Base-by-base conservation (phyloP, 2,113 vertebrate species). In the Pipa parva region DNA sequence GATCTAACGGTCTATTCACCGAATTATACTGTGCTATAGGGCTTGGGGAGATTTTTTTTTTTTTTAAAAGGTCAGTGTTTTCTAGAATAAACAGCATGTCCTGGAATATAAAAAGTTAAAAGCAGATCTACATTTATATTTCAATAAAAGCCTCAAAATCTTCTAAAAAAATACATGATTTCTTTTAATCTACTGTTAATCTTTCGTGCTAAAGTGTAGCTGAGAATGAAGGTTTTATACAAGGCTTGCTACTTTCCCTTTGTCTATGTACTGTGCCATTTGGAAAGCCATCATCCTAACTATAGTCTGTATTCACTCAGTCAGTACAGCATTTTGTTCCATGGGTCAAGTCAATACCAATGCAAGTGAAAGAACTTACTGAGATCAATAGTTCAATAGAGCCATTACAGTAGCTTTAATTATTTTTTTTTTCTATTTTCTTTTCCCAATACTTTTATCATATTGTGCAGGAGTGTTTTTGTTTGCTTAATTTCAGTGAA, bases 321-420 rank as follows among this genome's bases (percentile, higher is more conserved):
- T n/a, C 74, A 79, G 60, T 70, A 83, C 12, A 6, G 81, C 80
- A 20, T 29, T 73, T 12, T 72, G 76, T 77, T 68, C 60, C 63
- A 72, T 0, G 0, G 65, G 73, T 74, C 52, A n/a, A 77, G 71
- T 59, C 73, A 79, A 80, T 79, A 80, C 1, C 11, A 18, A 1
- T 21, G 59, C 75, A 66, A 49, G 59, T 58, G 65, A 36, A 78
- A 59, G 33, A 69, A 68, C 76, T 76, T 71, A 77, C 75, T 66
- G 65, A 74, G 72, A 82, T 84, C 81, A 77, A 74, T 82, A 73
- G 64, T 82, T 74, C 62, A 74, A 78, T 71, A 76, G 11, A 64
- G 37, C 52, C 74, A 52, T 74, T 80, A 73, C 73, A 84, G 82
- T 17, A 75, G 39, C 63, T 74, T 76, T 84, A 77, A 74, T 39